phyloP scores from a whole-genome alignment of 2,888 invertebrate species.

The Drosophila engyochracea region DNA sequence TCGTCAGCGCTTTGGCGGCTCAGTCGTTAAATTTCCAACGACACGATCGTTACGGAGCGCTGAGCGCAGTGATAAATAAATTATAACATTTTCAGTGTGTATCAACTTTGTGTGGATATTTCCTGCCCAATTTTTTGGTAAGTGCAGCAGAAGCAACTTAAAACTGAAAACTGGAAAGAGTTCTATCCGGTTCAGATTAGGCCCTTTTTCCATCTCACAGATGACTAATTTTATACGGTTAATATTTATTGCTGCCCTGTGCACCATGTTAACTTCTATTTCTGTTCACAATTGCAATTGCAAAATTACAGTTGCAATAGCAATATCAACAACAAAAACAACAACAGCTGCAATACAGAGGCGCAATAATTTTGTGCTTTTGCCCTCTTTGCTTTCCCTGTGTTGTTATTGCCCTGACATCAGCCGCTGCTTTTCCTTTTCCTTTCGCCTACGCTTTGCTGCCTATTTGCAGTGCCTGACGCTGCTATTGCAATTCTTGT shows the following conservation, averaged over 20 bases:
- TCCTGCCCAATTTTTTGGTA: conserved; percentile 36
- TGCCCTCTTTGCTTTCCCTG: conserved; percentile 16
- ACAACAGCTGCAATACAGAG: conserved; percentile 60
- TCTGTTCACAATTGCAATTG: conserved; percentile 35
- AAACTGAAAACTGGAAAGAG: conserved; percentile 25
- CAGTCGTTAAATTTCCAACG: conserved; percentile 55
- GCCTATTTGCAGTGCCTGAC: conserved; percentile 42
- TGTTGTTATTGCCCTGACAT: conserved; percentile 37
- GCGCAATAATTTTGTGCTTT: conserved; percentile 53
- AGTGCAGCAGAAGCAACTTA: conserved; percentile 33
- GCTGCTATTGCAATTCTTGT: conserved; percentile 43
- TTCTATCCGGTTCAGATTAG: conserved; percentile 49
- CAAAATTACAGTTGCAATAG: conserved; percentile 27
- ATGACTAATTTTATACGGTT: background rate
- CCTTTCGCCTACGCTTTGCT: conserved; percentile 53
- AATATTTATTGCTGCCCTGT: background rate
- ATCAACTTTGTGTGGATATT: conserved; percentile 38
- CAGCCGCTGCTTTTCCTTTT: conserved; percentile 46
- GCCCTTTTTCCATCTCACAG: conserved; percentile 42
- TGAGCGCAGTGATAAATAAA: conserved; percentile 16
- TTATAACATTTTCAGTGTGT: conserved; percentile 22
- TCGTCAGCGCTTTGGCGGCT: conserved; percentile 26
- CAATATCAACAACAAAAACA: conserved; percentile 18
- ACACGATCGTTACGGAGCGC: conserved; percentile 55
- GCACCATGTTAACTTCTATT: background rate